A percentile compares a stretch with the other conserved stretches of the same genome.
Evolutionary conservation across 1,140 invertebrate genomes (phyloP).

Genomic region (Tetraneura akinire): DNA sequence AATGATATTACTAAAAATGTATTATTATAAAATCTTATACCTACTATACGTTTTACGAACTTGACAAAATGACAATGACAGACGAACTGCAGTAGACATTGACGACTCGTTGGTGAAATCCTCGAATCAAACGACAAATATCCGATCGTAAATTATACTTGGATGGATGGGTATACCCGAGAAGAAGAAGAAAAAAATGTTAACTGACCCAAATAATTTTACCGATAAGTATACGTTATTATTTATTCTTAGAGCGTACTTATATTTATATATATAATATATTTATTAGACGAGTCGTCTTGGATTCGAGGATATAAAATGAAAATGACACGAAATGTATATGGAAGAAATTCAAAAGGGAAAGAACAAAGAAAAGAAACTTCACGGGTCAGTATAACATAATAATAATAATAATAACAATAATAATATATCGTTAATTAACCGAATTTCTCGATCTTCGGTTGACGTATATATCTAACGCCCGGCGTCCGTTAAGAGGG

Average conservation of each 20-base stretch:
- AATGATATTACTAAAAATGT: too few species aligned
- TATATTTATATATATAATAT: constrained; percentile 18
- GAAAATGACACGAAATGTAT: neutral
- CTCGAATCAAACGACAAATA: too few species aligned
- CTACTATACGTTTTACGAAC: too few species aligned
- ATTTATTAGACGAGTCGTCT: constrained; percentile 23
- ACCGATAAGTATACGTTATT: too few species aligned
- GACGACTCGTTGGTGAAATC: too few species aligned
- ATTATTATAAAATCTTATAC: too few species aligned
- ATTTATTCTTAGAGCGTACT: too few species aligned
- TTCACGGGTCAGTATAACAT: neutral
- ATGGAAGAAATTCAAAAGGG: neutral
- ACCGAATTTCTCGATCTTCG: constrained; percentile 27
- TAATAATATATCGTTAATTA: constrained; percentile 29
- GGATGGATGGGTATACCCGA: too few species aligned
- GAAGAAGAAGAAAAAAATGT: neutral
- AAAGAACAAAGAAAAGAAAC: constrained; percentile 37
- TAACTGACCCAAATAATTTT: neutral
- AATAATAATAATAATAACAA: too few species aligned
- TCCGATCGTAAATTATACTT: too few species aligned
- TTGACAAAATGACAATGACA: too few species aligned
- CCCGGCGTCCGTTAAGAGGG: constrained; percentile 8
- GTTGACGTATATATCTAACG: neutral
- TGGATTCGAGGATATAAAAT: neutral
- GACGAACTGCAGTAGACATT: too few species aligned